phyloP scores from a whole-genome alignment of 2,888 invertebrate species.

The Drosophila stalkeri region DNA sequence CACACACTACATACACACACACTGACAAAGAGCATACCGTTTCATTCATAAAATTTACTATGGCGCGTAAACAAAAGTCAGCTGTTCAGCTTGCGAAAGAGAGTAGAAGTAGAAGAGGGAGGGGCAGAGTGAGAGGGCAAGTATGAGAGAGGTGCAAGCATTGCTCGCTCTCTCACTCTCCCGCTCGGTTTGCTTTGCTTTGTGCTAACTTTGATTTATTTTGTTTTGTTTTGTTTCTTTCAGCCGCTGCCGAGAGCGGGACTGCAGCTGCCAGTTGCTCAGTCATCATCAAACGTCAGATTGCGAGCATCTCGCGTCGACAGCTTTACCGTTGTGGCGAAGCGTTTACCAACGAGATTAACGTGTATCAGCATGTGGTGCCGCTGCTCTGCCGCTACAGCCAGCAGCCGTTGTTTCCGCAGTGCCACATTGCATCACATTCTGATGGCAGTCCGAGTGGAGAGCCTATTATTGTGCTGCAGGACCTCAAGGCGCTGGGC shows the following conservation, averaged over 20 bases:
- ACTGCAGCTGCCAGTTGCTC: slow-evolving; percentile 47
- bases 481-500: slow-evolving; percentile 80
- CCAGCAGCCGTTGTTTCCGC: slow-evolving; percentile 71
- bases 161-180: not conserved
- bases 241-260: slow-evolving; percentile 20
- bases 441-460: slow-evolving; percentile 72
- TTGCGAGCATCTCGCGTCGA: slow-evolving; percentile 81
- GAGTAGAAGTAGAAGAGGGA: slow-evolving; percentile 12
- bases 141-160: not conserved
- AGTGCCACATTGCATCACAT: slow-evolving; percentile 79
- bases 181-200: slow-evolving; percentile 3
- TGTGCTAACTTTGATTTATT: slow-evolving; percentile 13
- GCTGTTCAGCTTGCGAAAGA: slow-evolving; percentile 57
- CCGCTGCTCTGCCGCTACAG: slow-evolving; percentile 77
- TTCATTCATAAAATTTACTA: slow-evolving; percentile 78
- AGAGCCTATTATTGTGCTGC: slow-evolving; percentile 80
- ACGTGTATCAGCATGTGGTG: slow-evolving; percentile 80
- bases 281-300: slow-evolving; percentile 84
- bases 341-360: slow-evolving; percentile 84
- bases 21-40: slow-evolving; percentile 28
- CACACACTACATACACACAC: slow-evolving; percentile 13
- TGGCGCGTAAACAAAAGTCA: slow-evolving; percentile 76
- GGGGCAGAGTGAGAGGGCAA: no score
- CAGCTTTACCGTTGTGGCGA: slow-evolving; percentile 83
- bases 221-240: slow-evolving; percentile 14